phyloP scores from a whole-genome alignment of 2,888 invertebrate genomes.

The Agonum fuliginosum region DNA sequence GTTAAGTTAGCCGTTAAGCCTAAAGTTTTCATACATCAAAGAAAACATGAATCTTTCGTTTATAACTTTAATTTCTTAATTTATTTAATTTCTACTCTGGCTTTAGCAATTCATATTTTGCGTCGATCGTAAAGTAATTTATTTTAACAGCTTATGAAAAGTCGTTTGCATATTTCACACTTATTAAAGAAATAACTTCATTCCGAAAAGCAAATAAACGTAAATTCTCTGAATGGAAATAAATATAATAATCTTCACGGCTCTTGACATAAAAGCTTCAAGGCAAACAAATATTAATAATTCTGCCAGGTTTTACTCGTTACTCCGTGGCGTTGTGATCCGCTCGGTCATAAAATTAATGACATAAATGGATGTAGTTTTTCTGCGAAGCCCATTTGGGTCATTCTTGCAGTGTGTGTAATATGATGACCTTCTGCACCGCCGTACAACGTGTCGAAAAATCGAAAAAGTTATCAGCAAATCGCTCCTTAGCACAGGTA shows the following conservation, averaged over 20 bases:
- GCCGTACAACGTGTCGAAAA: background rate
- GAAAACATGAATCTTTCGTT: no score
- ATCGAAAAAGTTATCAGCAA: constrained; percentile 21
- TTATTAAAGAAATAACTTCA: constrained; percentile 12
- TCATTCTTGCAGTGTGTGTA: constrained; percentile 36
- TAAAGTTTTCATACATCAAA: no score
- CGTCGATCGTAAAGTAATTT: constrained; percentile 1
- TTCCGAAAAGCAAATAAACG: background rate
- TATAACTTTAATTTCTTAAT: background rate
- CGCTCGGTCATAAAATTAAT: constrained; percentile 46
- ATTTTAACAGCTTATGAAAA: background rate
- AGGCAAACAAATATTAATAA: constrained; percentile 44
- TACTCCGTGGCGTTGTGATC: constrained; percentile 17
- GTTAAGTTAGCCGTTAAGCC: no score
- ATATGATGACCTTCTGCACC: constrained; percentile 45
- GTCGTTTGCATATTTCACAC: constrained; percentile 27
- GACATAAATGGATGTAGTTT: constrained; percentile 29
- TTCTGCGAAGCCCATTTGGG: constrained; percentile 44
- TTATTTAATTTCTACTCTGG: background rate
- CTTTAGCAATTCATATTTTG: background rate
- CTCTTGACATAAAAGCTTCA: constrained; percentile 29
- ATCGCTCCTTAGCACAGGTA: constrained; percentile 32
- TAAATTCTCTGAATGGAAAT: constrained; percentile 9
- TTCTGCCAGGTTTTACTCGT: no score
- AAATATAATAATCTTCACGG: background rate